Conservation (phyloP, 2,888 invertebrate species). For the Pristionchus exspectatus region DNA sequence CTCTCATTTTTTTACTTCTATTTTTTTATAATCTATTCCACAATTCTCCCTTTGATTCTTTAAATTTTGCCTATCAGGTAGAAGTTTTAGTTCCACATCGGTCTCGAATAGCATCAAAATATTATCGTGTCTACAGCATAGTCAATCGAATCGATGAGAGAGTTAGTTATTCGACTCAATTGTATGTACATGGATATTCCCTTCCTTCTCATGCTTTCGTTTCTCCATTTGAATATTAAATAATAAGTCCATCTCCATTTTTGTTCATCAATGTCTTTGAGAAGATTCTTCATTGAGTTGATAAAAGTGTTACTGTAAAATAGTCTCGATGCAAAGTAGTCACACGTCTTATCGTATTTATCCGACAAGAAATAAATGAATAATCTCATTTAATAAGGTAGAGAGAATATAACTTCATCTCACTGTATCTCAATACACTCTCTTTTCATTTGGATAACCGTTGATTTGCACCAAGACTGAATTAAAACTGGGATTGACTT, state of each 20-base stretch:
- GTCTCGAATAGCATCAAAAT: constrained; percentile 22
- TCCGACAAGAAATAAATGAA: constrained; percentile 25
- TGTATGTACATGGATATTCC: background rate
- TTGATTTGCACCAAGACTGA: background rate
- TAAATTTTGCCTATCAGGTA: background rate
- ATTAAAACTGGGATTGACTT: background rate
- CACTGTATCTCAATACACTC: background rate
- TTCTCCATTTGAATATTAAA: background rate
- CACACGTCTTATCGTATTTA: constrained; percentile 30
- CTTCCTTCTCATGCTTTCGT: background rate
- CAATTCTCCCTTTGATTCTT: background rate
- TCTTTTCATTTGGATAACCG: constrained; percentile 22
- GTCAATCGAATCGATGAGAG: background rate
- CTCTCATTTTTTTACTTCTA: background rate
- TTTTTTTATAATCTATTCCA: background rate
- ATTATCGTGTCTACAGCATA: background rate
- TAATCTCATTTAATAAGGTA: background rate
- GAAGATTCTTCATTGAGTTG: background rate
- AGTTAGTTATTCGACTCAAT: background rate
- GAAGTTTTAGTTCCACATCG: constrained; percentile 5
- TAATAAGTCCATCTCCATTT: background rate
- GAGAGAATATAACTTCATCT: constrained; percentile 40
- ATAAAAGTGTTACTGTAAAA: background rate
- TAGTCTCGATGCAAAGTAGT: background rate
- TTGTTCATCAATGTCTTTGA: too few relatives aligned